Evolutionary conservation across 2,113 vertebrate genomes (phyloP).

Genomic region (Triplophysa dalaica): DNA sequence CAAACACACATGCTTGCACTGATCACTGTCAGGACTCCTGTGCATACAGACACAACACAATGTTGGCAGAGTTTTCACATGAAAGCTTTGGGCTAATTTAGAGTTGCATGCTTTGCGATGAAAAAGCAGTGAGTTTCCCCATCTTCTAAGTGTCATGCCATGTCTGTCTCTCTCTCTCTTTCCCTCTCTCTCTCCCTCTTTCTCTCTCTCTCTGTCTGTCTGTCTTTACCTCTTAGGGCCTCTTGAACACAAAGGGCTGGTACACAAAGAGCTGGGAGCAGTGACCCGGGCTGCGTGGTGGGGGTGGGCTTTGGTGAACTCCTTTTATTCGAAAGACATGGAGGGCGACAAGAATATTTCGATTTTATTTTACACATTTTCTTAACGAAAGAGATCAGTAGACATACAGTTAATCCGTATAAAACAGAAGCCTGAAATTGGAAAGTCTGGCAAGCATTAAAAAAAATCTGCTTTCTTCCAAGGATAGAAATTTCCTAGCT

Average conservation of each 20-base stretch:
- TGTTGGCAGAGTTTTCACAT: not conserved
- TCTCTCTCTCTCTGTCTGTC: slow-evolving; percentile 42
- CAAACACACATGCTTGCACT: not conserved
- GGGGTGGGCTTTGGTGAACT: slow-evolving; percentile 27
- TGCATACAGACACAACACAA: slow-evolving; percentile 1
- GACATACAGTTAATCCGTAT: too few species aligned
- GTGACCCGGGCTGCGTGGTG: slow-evolving; percentile 48
- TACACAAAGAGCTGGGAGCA: slow-evolving; percentile 66
- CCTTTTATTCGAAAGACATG: slow-evolving; percentile 19
- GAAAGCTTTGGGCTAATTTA: not conserved
- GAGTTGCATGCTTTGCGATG: slow-evolving; percentile 2
- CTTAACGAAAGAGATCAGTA: not conserved
- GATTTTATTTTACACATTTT: not conserved
- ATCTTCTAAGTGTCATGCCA: slow-evolving; percentile 29
- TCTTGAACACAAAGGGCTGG: slow-evolving; percentile 67
- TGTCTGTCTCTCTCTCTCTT: slow-evolving; percentile 45
- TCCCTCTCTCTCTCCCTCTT: slow-evolving; percentile 46
- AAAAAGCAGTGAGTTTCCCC: slow-evolving; percentile 12
- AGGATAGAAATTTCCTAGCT: too few species aligned
- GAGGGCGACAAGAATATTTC: slow-evolving; percentile 22
- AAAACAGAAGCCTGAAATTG: too few species aligned
- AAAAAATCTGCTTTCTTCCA: not conserved
- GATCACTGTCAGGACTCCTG: not conserved
- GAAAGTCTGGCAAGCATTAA: not conserved
- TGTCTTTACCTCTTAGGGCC: slow-evolving; percentile 63